Percentiles rank a stretch among this genome's conserved stretches.
These are phyloP conservation scores for Plebejus melissa DNA, from an alignment of 2,888 invertebrate species.

Conservation along the genomic window DNA sequence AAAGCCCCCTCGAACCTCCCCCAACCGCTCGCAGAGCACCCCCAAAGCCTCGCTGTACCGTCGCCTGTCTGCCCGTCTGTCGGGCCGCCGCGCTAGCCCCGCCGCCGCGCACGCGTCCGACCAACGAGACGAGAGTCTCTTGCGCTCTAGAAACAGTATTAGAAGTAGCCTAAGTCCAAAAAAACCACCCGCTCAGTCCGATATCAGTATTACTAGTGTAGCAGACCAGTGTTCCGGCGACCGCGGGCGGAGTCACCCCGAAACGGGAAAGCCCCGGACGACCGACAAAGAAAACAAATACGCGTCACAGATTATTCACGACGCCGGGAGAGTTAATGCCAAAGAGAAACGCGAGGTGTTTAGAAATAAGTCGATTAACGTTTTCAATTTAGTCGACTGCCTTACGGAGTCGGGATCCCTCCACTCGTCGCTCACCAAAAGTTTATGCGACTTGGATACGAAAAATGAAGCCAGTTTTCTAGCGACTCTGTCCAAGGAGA, in stretches of 20 bases:
- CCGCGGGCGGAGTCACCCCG: slow-evolving; percentile 47
- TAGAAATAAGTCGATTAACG: slow-evolving; percentile 72
- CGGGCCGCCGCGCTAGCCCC: slow-evolving; percentile 58
- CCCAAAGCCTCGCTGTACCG: slow-evolving; percentile 73
- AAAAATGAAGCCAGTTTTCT: slow-evolving; percentile 63
- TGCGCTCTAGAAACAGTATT: slow-evolving; percentile 55
- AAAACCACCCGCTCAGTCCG: slow-evolving; percentile 47
- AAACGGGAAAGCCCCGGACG: slow-evolving; percentile 52
- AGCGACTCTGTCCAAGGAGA: slow-evolving; percentile 55
- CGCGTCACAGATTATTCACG: slow-evolving; percentile 49
- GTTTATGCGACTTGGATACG: slow-evolving; percentile 67
- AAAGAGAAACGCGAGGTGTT: slow-evolving; percentile 73
- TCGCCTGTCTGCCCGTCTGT: slow-evolving; percentile 68
- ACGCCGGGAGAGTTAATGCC: slow-evolving; percentile 48
- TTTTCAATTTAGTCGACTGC: slow-evolving; percentile 71
- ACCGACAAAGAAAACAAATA: slow-evolving; percentile 67
- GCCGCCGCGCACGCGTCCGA: slow-evolving; percentile 45
- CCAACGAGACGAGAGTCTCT: slow-evolving; percentile 55
- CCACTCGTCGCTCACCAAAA: slow-evolving; percentile 69
- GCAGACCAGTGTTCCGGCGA: slow-evolving; percentile 53
- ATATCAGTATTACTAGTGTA: slow-evolving; percentile 59
- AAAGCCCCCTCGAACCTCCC: slow-evolving; percentile 59
- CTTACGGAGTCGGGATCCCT: slow-evolving; percentile 65
- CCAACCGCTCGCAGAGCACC: slow-evolving; percentile 66
- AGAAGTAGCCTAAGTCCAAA: slow-evolving; percentile 52